phyloP scores from a whole-genome alignment of 35 echinoderm and acorn worm genomes.

The Ptychodera flava region DNA sequence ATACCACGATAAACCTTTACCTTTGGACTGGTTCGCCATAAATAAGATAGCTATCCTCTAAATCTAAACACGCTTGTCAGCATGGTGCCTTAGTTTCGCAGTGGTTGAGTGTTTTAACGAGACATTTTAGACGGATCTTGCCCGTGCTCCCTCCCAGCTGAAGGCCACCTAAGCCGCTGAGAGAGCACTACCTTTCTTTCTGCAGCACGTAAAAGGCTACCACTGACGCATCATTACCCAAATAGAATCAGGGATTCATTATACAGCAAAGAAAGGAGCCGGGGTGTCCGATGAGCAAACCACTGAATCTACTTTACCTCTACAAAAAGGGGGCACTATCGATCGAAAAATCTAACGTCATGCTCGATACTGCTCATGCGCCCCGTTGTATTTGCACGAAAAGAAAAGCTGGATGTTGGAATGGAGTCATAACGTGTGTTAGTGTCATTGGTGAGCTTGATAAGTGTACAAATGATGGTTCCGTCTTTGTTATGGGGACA shows the following conservation, averaged over 20 bases:
- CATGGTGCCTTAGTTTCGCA: background rate
- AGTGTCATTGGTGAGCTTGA: too few species aligned
- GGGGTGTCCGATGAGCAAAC: background rate
- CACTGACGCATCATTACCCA: background rate
- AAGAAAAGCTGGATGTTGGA: too few species aligned
- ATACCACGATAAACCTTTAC: background rate
- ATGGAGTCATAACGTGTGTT: too few species aligned
- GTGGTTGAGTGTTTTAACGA: background rate
- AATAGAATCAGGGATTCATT: background rate
- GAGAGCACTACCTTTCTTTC: background rate
- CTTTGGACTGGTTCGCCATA: background rate
- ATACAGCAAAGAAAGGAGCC: background rate
- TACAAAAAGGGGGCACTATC: too few species aligned
- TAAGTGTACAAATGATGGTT: background rate
- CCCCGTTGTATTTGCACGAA: too few species aligned
- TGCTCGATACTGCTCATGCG: too few species aligned
- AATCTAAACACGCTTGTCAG: background rate
- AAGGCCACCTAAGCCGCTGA: background rate
- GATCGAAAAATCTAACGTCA: too few species aligned
- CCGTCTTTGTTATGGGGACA: background rate
- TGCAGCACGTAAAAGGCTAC: background rate
- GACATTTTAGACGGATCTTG: background rate
- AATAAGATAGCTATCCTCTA: background rate
- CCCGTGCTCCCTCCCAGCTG: background rate
- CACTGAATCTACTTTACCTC: background rate